A percentile compares a stretch with the other conserved stretches of the same genome.
These are phyloP conservation scores for Oedothorax gibbosus DNA, from an alignment of 1,140 invertebrate genomes.

Conservation along the genomic window DNA sequence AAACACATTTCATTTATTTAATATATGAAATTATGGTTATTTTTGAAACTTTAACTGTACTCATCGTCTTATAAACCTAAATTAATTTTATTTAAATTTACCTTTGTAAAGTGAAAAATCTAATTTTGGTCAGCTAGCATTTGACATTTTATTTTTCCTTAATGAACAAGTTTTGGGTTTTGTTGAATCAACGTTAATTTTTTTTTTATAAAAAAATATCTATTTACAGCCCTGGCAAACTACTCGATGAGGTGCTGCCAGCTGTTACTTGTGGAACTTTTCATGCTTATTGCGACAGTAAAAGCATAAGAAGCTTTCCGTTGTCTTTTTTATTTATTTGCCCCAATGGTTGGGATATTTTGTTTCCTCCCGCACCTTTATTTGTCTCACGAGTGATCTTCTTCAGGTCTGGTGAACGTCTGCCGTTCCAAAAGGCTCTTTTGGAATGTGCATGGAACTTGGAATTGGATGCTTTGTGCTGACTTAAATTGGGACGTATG, in stretches of 20 bases:
- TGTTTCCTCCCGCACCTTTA: too few relatives aligned
- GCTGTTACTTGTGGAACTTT: conserved; percentile 43
- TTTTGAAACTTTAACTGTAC: too few relatives aligned
- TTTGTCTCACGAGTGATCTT: neutral
- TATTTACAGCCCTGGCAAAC: neutral
- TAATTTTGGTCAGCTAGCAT: too few relatives aligned
- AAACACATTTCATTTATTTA: too few relatives aligned
- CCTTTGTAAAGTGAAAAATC: too few relatives aligned
- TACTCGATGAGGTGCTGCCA: neutral
- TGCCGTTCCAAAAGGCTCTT: neutral
- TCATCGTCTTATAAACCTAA: too few relatives aligned
- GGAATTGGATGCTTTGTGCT: conserved; percentile 1
- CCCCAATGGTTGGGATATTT: neutral
- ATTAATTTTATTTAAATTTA: too few relatives aligned
- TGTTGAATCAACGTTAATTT: too few relatives aligned
- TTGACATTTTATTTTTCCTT: too few relatives aligned
- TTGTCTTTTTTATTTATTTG: conserved; percentile 24
- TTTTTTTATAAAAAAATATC: too few relatives aligned
- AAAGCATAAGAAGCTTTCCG: conserved; percentile 20
- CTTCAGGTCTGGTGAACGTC: conserved; percentile 7
- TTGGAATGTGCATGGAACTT: conserved; percentile 6
- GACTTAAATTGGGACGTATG: conserved; percentile 20
- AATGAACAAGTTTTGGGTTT: too few relatives aligned
- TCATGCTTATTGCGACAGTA: conserved; percentile 52
- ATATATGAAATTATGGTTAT: too few relatives aligned